These are phyloP conservation scores for Didymodactylos carnosus DNA, from an alignment of 2,888 invertebrate species.

Conservation along the genomic window DNA sequence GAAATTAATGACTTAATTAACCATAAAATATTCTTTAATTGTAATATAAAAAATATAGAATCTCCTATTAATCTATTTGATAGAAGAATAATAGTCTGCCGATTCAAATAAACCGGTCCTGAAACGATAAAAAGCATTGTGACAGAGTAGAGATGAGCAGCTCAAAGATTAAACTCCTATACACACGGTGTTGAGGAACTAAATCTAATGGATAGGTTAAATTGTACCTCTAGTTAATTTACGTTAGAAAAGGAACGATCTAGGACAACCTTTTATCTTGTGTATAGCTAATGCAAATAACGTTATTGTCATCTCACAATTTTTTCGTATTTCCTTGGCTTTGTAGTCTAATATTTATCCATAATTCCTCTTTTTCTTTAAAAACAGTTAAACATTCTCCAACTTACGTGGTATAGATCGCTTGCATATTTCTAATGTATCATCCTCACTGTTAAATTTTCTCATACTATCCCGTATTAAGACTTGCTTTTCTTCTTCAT, in stretches of 20 bases:
- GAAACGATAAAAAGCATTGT: neutral
- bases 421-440: neutral
- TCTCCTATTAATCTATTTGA: neutral
- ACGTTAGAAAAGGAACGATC: too few relatives aligned
- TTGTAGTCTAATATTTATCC: too few relatives aligned
- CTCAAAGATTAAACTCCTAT: too few relatives aligned
- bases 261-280: too few relatives aligned
- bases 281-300: too few relatives aligned
- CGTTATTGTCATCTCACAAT: too few relatives aligned
- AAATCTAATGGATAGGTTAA: too few relatives aligned
- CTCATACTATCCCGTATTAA: neutral
- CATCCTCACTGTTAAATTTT: neutral
- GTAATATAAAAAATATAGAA: neutral
- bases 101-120: neutral
- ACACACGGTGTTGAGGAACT: too few relatives aligned
- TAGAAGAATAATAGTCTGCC: neutral
- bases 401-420: neutral
- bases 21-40: neutral
- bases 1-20: neutral
- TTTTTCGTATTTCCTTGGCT: too few relatives aligned
- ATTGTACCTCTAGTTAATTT: too few relatives aligned
- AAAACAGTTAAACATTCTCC: neutral
- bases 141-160: too few relatives aligned
- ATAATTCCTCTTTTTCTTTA: too few relatives aligned
- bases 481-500: neutral